Evolutionary conservation across 2,797 vertebrate species (phyloP).

Genomic region (Amblyraja radiata): DNA sequence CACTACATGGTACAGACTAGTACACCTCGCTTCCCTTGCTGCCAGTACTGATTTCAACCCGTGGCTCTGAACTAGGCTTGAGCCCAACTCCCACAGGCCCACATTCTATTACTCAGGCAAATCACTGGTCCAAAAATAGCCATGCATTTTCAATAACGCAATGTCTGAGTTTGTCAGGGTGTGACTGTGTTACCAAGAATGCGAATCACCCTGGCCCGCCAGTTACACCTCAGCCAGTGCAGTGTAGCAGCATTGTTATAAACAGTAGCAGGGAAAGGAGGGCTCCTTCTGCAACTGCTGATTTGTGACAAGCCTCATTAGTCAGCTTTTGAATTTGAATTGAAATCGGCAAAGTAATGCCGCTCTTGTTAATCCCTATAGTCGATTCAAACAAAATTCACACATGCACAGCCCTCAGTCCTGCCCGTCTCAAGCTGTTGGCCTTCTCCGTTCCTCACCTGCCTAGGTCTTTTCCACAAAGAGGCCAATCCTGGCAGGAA

Average conservation of each 20-base stretch:
- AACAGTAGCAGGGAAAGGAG: not conserved
- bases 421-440: too few relatives aligned
- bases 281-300: not conserved
- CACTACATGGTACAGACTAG: too few relatives aligned
- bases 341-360: not conserved
- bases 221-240: not conserved
- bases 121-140: constrained; percentile 4
- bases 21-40: not conserved
- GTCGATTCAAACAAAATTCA: not conserved
- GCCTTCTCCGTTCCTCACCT: not conserved
- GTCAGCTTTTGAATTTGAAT: not conserved
- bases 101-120: constrained; percentile 1
- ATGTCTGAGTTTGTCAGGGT: constrained; percentile 11
- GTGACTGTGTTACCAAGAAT: not conserved
- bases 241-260: not conserved
- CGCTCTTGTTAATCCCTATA: not conserved
- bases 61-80: not conserved
- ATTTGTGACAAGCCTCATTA: not conserved
- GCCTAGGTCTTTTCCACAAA: not conserved
- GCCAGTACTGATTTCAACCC: too few relatives aligned
- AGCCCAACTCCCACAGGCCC: not conserved
- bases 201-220: not conserved
- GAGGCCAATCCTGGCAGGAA: not conserved
- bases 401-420: not conserved
- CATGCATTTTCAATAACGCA: not conserved